A percentile compares a stretch with the other conserved stretches of the same genome.
phyloP scores from a whole-genome alignment of 2,888 invertebrate species.

The Standfussiana lucernea region DNA sequence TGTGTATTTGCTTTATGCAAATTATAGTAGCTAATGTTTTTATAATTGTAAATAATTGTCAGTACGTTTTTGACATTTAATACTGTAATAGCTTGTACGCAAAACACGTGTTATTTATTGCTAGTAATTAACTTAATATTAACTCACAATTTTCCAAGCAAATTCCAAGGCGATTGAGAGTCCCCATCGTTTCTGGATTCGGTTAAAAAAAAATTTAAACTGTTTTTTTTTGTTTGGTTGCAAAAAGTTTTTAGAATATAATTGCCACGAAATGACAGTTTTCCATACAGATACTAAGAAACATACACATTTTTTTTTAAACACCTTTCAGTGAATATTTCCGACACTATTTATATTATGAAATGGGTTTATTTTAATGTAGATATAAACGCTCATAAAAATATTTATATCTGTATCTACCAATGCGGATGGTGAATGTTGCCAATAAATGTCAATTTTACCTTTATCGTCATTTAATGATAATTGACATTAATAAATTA shows the following conservation, averaged over 20 bases:
- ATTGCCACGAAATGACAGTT: no score
- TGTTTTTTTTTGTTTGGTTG: no score
- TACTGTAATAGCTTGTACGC: background rate
- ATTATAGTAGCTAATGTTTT: background rate
- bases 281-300: no score
- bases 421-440: background rate
- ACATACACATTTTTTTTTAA: no score
- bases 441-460: constrained; percentile 9
- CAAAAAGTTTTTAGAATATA: no score
- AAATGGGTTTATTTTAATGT: background rate
- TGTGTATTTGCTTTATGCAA: background rate
- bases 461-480: background rate
- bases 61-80: background rate
- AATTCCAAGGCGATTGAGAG: background rate
- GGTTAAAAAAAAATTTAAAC: background rate
- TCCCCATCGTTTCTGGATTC: background rate
- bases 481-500: constrained; percentile 14
- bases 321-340: background rate
- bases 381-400: background rate
- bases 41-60: background rate
- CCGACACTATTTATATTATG: background rate
- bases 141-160: background rate
- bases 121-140: background rate
- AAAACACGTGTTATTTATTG: background rate
- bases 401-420: no score